phyloP scores from a whole-genome alignment of 2,888 invertebrate species.

The Lampropteryx suffumata region DNA sequence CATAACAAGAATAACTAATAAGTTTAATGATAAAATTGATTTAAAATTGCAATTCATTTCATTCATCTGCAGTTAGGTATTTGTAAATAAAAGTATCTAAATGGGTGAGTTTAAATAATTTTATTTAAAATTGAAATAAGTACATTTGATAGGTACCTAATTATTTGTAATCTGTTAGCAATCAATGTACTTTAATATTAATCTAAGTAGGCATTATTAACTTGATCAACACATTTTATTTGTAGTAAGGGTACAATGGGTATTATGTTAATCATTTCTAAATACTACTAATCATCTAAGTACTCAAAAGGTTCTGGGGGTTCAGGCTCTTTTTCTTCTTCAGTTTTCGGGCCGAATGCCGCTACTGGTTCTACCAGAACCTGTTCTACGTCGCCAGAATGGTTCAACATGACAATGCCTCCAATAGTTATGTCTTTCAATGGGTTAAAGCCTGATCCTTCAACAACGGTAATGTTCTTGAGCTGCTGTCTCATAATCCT shows the following conservation, averaged over 20 bases:
- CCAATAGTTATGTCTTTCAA: slow-evolving; percentile 97
- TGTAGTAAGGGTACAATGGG: slow-evolving; percentile 48
- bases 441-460: slow-evolving; percentile 91
- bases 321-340: slow-evolving; percentile 98
- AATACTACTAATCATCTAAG: slow-evolving; percentile 89
- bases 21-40: too few relatives aligned
- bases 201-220: slow-evolving; percentile 50
- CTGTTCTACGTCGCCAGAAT: slow-evolving; percentile 91
- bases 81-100: background rate
- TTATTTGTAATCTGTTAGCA: slow-evolving; percentile 16
- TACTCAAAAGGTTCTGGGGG: slow-evolving; percentile 99
- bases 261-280: too few relatives aligned
- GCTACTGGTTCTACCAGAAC: slow-evolving; percentile 96
- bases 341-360: slow-evolving; percentile 94
- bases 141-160: slow-evolving; percentile 38
- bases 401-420: slow-evolving; percentile 97
- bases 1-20: too few relatives aligned
- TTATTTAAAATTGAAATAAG: slow-evolving; percentile 42
- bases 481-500: slow-evolving; percentile 96
- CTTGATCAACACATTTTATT: slow-evolving; percentile 59
- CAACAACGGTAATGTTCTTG: slow-evolving; percentile 89
- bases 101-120: slow-evolving; percentile 4
- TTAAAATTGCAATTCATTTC: too few relatives aligned
- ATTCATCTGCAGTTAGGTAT: too few relatives aligned
- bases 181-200: slow-evolving; percentile 35